Evolutionary conservation across 2,797 vertebrate genomes (phyloP).

Genomic region (Lacerta agilis): DNA sequence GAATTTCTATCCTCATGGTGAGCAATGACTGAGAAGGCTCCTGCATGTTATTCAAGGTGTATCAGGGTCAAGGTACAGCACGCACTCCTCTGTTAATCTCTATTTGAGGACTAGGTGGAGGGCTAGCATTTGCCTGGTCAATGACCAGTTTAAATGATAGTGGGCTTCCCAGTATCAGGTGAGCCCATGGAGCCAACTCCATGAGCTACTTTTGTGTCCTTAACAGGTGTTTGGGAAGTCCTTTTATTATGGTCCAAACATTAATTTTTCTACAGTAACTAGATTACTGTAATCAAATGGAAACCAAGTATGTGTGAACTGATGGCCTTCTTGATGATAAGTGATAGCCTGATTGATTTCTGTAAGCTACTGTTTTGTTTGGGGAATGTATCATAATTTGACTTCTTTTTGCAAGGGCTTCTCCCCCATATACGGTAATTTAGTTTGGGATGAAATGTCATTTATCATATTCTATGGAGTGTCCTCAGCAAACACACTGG

Average conservation of each 20-base stretch:
- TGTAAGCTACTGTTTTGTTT: constrained; percentile 9
- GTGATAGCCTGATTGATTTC: constrained; percentile 26
- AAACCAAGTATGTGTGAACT: constrained; percentile 2
- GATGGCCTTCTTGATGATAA: constrained; percentile 7
- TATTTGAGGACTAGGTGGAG: neutral
- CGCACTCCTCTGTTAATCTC: neutral
- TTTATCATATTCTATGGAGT: constrained; percentile 2
- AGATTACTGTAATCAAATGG: constrained; percentile 17
- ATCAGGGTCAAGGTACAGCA: neutral
- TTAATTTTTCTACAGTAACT: neutral
- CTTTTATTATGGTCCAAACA: neutral
- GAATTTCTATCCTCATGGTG: neutral
- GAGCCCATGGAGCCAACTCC: neutral
- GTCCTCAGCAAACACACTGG: neutral
- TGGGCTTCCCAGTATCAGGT: neutral
- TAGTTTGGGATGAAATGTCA: constrained; percentile 14
- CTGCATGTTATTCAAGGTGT: neutral
- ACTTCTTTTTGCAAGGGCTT: neutral
- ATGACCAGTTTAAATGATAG: neutral
- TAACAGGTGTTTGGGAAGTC: neutral
- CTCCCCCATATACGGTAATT: constrained; percentile 16
- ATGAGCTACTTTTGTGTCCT: neutral
- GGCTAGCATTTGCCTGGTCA: neutral
- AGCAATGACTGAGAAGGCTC: neutral
- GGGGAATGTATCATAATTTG: constrained; percentile 19